Percentiles rank a stretch among this genome's conserved stretches.
Conservation (phyloP, 2,888 invertebrate species). For the Cynaeus angustus region DNA sequence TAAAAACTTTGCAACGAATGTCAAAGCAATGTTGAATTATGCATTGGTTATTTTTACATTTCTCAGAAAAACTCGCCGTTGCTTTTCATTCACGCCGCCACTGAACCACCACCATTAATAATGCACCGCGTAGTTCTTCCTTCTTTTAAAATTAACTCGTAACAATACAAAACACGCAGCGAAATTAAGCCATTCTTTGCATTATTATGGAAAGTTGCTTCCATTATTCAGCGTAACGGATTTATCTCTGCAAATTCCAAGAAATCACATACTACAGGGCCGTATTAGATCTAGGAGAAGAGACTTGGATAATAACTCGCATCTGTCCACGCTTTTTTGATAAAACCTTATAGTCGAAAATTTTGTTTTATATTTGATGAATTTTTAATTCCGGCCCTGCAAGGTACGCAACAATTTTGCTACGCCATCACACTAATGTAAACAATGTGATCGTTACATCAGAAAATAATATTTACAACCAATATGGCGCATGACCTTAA, state of each 20-base stretch:
- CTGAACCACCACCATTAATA: constrained; percentile 3
- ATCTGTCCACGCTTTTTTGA: no score
- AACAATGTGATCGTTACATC: no score
- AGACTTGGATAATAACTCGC: no score
- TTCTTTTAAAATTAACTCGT: constrained; percentile 1
- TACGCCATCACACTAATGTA: no score
- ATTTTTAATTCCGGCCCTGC: no score
- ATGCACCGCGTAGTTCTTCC: constrained; percentile 1
- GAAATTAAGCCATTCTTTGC: constrained; percentile 8
- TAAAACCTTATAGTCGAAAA: no score
- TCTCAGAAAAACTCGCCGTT: no score
- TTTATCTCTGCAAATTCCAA: constrained; percentile 3
- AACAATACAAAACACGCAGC: constrained; percentile 13
- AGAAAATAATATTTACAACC: background rate
- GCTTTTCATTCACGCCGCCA: constrained; percentile 1
- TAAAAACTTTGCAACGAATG: no score
- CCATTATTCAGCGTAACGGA: constrained; percentile 14
- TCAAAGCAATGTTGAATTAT: no score
- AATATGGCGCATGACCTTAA: constrained; percentile 28
- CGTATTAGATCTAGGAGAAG: background rate
- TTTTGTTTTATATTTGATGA: no score
- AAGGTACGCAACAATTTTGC: no score
- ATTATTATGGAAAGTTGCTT: constrained; percentile 22
- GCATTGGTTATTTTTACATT: no score
- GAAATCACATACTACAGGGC: background rate